Evolutionary conservation across 2,888 invertebrate genomes (phyloP).

Genomic region (Eulithis testata): DNA sequence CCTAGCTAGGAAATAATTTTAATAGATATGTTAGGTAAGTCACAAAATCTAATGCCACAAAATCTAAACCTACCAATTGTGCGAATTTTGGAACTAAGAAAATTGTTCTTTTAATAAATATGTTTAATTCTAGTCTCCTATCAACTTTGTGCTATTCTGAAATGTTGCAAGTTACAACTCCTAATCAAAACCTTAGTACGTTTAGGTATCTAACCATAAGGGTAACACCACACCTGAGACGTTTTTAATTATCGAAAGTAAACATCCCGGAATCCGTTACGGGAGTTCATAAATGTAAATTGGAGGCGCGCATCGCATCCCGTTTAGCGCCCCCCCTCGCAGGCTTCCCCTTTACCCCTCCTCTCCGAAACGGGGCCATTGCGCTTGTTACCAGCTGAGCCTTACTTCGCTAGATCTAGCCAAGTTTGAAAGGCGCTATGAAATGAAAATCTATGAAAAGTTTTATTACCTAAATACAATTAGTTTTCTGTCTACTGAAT

Average conservation of each 20-base stretch:
- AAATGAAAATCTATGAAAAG: no score
- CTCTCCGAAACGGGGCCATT: conserved; percentile 32
- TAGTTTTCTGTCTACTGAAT: no score
- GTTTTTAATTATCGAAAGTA: conserved; percentile 83
- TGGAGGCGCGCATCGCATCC: conserved; percentile 81
- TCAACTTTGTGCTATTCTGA: background rate
- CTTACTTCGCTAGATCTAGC: conserved; percentile 21
- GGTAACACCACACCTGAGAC: conserved; percentile 64
- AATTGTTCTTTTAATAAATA: no score
- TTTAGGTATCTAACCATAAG: conserved; percentile 26
- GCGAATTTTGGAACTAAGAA: no score
- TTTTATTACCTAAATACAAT: no score
- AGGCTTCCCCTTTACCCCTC: conserved; percentile 36
- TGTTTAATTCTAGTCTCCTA: background rate
- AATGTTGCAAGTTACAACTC: conserved; percentile 5
- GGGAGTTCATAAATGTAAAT: conserved; percentile 84
- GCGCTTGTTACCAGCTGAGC: conserved; percentile 29
- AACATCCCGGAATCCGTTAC: conserved; percentile 80
- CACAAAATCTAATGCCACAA: no score
- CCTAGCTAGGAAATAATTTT: no score
- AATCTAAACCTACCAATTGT: no score
- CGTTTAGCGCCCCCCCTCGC: conserved; percentile 64
- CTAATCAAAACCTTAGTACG: conserved; percentile 14
- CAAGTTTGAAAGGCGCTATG: background rate
- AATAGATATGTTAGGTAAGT: no score